Percentiles rank a stretch among this genome's conserved stretches.
Conservation (phyloP, 2,113 vertebrate species). For the Sarotherodon lohbergeri region DNA sequence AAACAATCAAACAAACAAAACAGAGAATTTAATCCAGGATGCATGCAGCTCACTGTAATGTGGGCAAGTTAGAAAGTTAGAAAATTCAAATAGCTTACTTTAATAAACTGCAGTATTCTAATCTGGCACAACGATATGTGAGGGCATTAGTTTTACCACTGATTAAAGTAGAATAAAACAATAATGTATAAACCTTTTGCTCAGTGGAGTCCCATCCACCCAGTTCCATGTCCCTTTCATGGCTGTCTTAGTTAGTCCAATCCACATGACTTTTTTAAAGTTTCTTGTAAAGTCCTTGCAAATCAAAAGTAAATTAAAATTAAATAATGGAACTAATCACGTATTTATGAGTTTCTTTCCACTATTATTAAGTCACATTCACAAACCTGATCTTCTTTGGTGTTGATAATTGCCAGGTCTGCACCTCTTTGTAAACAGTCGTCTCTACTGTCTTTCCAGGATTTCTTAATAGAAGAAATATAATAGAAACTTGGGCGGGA, state of each 20-base stretch:
- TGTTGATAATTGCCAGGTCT: slow-evolving; percentile 30
- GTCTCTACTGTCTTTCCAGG: background rate
- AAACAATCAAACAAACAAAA: background rate
- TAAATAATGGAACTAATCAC: background rate
- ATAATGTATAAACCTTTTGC: background rate
- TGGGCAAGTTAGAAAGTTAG: background rate
- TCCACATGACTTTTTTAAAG: background rate
- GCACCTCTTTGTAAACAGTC: slow-evolving; percentile 1
- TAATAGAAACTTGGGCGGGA: background rate
- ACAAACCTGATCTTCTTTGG: slow-evolving; percentile 31
- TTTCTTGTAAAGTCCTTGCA: slow-evolving; percentile 3
- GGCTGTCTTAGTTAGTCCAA: background rate
- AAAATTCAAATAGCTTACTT: background rate
- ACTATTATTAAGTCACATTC: rapidly evolving
- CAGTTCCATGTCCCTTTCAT: background rate
- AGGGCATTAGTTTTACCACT: background rate
- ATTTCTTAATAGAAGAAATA: background rate
- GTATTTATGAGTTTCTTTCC: background rate
- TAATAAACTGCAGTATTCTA: background rate
- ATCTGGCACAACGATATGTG: background rate
- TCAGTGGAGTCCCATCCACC: slow-evolving; percentile 5
- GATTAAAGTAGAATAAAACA: background rate
- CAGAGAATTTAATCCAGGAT: background rate
- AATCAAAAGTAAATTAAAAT: background rate
- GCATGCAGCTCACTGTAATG: background rate